phyloP scores from a whole-genome alignment of 2,888 invertebrate species.

The Eueremaeus valkanovi region DNA sequence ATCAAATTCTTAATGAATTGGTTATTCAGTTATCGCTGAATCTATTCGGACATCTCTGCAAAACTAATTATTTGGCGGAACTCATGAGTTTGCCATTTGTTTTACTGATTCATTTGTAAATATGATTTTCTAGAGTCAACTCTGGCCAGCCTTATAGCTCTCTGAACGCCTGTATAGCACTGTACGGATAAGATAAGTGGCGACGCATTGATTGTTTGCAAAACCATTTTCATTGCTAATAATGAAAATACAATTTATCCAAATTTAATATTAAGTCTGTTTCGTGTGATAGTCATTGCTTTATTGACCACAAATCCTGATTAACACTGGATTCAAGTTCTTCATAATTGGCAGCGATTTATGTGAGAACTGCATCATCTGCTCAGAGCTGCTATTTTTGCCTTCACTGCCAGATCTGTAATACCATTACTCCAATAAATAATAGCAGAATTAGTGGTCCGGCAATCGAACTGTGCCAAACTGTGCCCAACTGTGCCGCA shows the following conservation, averaged over 20 bases:
- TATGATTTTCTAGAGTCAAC: background rate
- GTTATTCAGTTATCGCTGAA: too few species aligned
- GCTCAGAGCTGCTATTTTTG: background rate
- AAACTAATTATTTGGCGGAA: background rate
- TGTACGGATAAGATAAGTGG: background rate
- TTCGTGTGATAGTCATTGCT: background rate
- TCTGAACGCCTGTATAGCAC: background rate
- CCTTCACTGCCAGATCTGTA: background rate
- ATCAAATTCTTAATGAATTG: too few species aligned
- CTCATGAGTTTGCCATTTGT: background rate
- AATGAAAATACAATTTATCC: conserved; percentile 2
- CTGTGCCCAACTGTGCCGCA: too few species aligned
- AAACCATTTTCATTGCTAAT: conserved; percentile 2
- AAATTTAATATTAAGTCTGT: conserved; percentile 16
- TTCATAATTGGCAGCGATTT: conserved; percentile 1
- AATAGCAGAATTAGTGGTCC: background rate
- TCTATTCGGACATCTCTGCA: too few species aligned
- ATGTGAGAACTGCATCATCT: background rate
- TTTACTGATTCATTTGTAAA: background rate
- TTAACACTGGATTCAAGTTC: conserved; percentile 1
- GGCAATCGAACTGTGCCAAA: background rate
- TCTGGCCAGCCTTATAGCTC: background rate
- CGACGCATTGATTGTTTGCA: background rate
- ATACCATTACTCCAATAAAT: background rate
- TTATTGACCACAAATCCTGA: conserved; percentile 21